Evolutionary conservation across 2,797 vertebrate genomes (phyloP), one percentile per base, ranked within the genome.

Genomic region (Linurgus olivaceus): DNA sequence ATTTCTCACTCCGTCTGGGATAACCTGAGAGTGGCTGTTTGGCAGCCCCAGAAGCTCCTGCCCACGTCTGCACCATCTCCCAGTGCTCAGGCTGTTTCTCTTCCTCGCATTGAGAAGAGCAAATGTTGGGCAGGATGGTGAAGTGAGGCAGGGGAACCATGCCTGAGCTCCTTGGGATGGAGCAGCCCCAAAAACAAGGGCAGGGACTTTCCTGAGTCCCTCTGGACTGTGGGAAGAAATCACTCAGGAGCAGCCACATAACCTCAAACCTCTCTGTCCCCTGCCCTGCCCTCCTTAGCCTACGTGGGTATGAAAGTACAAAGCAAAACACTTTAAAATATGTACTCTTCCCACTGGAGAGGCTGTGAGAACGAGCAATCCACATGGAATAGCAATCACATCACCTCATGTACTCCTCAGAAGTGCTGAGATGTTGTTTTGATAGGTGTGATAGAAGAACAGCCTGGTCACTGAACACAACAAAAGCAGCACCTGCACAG

Each of bases 201-300:
- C 59, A 79, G 45, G 70, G 84, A 61, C 62, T 84, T 83, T 17
- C 42, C 76, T 63, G 70, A 4, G 8, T 57, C 20, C 21, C 26
- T 88, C 74, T 65, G 24, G 26, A n/a, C 70, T 86, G 76, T 86
- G 92, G 45, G 70, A 94, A 92, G 51, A 90, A 95, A 67, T 20
- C 10, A 2, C 19, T 74, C 29, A 54, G 80, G 33, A 87, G 52
- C 51, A 86, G 73, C 54, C 77, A 78, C 58, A 40, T 4, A 63
- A 70, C 59, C 55, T 84, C 67, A 85, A 62, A 66, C 29, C 13
- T 70, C 66, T 67, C 66, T 78, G 51, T 24, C 42, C 44, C 62
- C 51, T 83, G 85, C 92, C 70, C 89, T 83, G 17, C 73, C 65
- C 91, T 52, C 33, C 8, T 50, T 20, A 90, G 80, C 62, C 62